phyloP scores from a whole-genome alignment of 2,113 vertebrate species.

The Megatriorchis doriae region DNA sequence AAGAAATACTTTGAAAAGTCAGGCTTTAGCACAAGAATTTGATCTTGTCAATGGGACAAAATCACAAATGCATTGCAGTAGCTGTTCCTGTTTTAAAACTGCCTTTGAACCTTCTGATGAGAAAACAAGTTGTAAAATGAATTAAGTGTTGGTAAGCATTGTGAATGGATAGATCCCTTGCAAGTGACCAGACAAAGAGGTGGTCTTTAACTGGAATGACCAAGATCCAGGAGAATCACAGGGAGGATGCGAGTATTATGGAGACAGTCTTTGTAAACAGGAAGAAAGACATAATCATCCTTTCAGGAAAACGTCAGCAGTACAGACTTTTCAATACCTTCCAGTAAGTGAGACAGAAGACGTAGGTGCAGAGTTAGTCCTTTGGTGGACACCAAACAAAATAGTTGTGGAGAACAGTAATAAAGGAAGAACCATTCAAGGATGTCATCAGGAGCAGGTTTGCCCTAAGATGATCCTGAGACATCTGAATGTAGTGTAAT shows the following conservation, averaged over 20 bases:
- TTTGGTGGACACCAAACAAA: neutral
- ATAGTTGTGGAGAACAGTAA: neutral
- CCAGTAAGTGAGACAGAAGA: neutral
- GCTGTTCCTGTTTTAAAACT: neutral
- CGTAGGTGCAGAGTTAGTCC: neutral
- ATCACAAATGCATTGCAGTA: neutral
- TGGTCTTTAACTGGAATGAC: neutral
- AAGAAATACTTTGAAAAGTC: neutral
- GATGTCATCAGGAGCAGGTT: neutral
- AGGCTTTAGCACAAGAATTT: neutral
- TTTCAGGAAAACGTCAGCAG: neutral
- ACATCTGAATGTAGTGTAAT: neutral
- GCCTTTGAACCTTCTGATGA: neutral
- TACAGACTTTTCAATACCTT: neutral
- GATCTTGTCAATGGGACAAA: neutral
- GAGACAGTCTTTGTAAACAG: neutral
- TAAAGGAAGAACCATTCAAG: neutral
- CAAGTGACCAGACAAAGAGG: neutral
- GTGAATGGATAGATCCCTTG: neutral
- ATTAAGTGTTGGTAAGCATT: neutral
- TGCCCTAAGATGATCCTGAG: neutral
- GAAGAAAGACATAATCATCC: neutral
- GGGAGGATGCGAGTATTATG: accelerated
- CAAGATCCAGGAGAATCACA: neutral
- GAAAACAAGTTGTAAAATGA: neutral